phyloP scores from a whole-genome alignment of 2,888 invertebrate species.

The Melieria picta region DNA sequence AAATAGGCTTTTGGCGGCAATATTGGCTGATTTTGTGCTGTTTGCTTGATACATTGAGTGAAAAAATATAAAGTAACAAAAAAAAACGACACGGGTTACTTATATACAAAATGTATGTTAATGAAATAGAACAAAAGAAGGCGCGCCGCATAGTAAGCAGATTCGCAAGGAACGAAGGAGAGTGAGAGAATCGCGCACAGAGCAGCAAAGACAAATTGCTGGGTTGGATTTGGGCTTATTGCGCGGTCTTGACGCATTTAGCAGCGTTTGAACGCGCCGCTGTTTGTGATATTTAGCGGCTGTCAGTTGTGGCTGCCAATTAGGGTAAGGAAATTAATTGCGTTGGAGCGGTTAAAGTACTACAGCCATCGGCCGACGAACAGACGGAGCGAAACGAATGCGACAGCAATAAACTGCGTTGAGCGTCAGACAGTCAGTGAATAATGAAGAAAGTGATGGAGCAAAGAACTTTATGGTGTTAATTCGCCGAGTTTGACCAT shows the following conservation, averaged over 20 bases:
- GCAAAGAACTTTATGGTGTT: no score
- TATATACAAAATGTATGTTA: slow-evolving; percentile 34
- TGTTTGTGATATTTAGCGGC: slow-evolving; percentile 6
- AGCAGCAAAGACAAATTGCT: slow-evolving; percentile 24
- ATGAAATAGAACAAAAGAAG: slow-evolving; percentile 29
- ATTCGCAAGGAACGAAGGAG: not conserved
- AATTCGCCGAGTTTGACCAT: no score
- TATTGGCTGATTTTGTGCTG: no score
- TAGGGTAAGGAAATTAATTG: slow-evolving; percentile 22
- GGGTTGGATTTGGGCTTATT: slow-evolving; percentile 1
- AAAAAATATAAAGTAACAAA: no score
- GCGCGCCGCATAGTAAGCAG: not conserved
- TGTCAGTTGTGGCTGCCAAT: slow-evolving; percentile 18
- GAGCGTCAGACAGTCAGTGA: no score
- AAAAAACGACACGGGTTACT: no score
- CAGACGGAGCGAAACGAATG: not conserved
- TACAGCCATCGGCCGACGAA: no score
- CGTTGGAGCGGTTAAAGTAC: not conserved
- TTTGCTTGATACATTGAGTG: no score
- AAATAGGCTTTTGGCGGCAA: no score
- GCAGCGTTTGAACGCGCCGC: not conserved
- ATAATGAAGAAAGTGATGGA: no score
- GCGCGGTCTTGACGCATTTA: not conserved
- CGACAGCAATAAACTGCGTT: not conserved
- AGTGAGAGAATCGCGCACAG: slow-evolving; percentile 15